phyloP scores from a whole-genome alignment of 2,797 vertebrate species.

The Ceyx erithaca region DNA sequence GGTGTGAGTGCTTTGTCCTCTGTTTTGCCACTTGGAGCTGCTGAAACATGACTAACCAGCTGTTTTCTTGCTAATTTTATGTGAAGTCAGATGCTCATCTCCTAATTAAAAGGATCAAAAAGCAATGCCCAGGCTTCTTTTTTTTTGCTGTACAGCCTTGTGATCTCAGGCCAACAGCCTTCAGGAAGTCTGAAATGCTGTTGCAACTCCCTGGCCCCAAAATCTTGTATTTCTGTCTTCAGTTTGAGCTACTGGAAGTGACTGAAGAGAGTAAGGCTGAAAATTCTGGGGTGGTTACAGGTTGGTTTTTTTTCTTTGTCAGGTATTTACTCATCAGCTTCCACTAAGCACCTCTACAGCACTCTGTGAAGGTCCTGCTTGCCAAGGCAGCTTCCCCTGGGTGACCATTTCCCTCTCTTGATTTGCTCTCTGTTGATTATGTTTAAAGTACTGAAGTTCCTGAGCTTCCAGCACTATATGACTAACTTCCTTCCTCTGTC shows the following conservation, averaged over 20 bases:
- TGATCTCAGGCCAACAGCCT: not conserved
- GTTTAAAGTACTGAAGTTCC: not conserved
- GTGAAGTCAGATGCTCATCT: not conserved
- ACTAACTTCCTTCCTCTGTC: slow-evolving; percentile 6
- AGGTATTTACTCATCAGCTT: not conserved
- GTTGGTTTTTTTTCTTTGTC: not conserved
- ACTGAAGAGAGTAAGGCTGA: not conserved
- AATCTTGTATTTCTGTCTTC: not conserved
- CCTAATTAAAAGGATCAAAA: not conserved
- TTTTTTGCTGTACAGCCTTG: not conserved
- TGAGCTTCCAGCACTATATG: not conserved
- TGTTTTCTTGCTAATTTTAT: not conserved
- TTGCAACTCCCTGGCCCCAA: not conserved
- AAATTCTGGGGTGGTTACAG: not conserved
- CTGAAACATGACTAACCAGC: not conserved
- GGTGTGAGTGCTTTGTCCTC: not conserved
- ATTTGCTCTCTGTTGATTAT: not conserved
- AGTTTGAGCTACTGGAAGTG: not conserved
- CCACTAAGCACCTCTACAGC: not conserved
- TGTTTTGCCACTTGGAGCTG: not conserved
- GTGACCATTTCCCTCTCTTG: not conserved
- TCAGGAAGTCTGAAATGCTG: not conserved
- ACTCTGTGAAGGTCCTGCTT: not conserved
- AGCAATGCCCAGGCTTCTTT: not conserved
- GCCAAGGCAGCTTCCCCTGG: not conserved